Conservation (phyloP, 2,888 invertebrate species). For the Conomelus anceps region DNA sequence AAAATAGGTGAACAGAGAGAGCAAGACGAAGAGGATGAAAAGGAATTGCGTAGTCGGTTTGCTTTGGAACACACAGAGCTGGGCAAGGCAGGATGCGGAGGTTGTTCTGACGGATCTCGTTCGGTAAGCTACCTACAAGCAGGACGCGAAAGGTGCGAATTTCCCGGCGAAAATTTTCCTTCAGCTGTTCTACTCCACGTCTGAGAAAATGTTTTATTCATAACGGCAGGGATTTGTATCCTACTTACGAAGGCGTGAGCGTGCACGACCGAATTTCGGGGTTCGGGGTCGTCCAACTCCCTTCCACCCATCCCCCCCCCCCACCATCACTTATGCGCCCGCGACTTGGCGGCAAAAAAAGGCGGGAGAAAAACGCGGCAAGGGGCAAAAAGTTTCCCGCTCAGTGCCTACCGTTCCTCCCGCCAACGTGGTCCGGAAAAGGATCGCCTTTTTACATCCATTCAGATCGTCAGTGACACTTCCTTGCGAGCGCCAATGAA, state of each 20-base stretch:
- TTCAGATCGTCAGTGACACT: not conserved
- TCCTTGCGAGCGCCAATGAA: not conserved
- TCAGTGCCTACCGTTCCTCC: not conserved
- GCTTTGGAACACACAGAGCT: not conserved
- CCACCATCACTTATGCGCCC: not conserved
- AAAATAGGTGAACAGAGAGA: not conserved
- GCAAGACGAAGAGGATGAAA: not conserved
- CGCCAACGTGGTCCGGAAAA: not conserved
- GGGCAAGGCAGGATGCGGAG: not conserved
- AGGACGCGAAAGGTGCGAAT: conserved; percentile 8
- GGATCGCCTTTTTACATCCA: not conserved
- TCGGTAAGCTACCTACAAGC: not conserved
- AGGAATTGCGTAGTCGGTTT: not conserved
- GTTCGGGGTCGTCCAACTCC: not conserved
- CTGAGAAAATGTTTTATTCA: conserved; percentile 8
- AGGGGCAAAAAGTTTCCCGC: not conserved
- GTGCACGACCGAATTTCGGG: not conserved
- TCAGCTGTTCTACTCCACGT: not conserved
- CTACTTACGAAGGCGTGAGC: conserved; percentile 4
- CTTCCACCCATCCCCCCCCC: not conserved
- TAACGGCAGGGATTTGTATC: conserved; percentile 13
- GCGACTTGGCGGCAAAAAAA: not conserved
- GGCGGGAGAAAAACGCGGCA: no score
- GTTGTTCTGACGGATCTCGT: not conserved
- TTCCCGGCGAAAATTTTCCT: conserved; percentile 1